A percentile compares a stretch with the other conserved stretches of the same genome.
These are phyloP conservation scores for Lindbergichthys nudifrons DNA, from an alignment of 2,797 vertebrate species.

Conservation along the genomic window DNA sequence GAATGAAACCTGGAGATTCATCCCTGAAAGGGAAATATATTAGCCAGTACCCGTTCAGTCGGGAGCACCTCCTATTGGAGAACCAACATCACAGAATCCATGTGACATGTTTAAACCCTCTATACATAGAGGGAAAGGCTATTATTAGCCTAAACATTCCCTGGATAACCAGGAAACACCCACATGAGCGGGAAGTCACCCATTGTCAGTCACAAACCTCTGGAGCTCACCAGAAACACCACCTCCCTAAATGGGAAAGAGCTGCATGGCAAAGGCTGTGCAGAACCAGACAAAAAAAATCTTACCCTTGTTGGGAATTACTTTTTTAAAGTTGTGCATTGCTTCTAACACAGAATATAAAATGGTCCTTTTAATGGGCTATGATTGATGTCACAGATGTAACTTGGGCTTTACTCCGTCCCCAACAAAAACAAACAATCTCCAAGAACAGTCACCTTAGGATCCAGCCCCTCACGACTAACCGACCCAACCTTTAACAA, in stretches of 20 bases:
- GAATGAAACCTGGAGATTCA: background rate
- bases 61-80: background rate
- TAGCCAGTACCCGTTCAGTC: background rate
- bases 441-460: background rate
- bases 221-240: slow-evolving; percentile 15
- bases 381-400: background rate
- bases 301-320: background rate
- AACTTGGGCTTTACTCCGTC: background rate
- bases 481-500: background rate
- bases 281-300: background rate
- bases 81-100: background rate
- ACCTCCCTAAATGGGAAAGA: background rate
- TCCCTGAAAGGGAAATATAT: background rate
- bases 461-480: background rate
- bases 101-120: slow-evolving; percentile 1
- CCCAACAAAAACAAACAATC: background rate
- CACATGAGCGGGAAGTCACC: slow-evolving; percentile 6
- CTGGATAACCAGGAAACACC: slow-evolving; percentile 10
- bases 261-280: background rate
- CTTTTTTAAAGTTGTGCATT: background rate
- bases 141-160: background rate
- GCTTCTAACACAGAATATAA: background rate
- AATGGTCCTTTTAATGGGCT: background rate
- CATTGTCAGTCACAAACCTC: background rate
- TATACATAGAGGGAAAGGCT: background rate